Conservation (phyloP, 2,888 invertebrate genomes). For the Heliconius charithonia region DNA sequence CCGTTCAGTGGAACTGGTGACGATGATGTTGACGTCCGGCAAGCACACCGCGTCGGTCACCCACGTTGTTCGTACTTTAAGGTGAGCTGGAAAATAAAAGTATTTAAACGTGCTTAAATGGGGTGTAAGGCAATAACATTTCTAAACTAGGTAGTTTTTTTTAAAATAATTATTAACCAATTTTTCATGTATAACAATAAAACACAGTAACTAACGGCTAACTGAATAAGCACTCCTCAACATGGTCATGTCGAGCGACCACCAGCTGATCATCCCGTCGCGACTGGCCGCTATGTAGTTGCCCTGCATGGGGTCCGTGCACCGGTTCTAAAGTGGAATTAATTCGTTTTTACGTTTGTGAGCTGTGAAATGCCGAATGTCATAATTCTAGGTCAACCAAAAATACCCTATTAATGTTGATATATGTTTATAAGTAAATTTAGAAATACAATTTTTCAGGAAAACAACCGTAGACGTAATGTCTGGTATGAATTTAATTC, state of each 20-base stretch:
- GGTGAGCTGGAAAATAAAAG: slow-evolving; percentile 69
- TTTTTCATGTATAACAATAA: not conserved
- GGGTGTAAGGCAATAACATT: too few relatives aligned
- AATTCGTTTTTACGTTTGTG: not conserved
- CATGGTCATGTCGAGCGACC: slow-evolving; percentile 88
- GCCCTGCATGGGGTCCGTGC: slow-evolving; percentile 85
- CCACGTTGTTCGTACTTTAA: slow-evolving; percentile 87
- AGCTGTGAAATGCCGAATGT: too few relatives aligned
- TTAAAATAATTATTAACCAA: too few relatives aligned
- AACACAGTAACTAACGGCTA: slow-evolving; percentile 78
- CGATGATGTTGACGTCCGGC: slow-evolving; percentile 90
- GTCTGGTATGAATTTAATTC: too few relatives aligned
- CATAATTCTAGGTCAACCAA: too few relatives aligned
- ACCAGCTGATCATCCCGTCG: slow-evolving; percentile 91
- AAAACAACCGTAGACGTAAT: too few relatives aligned
- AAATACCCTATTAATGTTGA: too few relatives aligned
- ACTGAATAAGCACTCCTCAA: slow-evolving; percentile 85
- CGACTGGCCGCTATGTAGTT: slow-evolving; percentile 89
- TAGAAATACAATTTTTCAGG: too few relatives aligned
- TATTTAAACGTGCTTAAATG: not conserved
- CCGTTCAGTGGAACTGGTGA: slow-evolving; percentile 89
- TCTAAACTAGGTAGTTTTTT: too few relatives aligned
- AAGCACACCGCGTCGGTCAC: slow-evolving; percentile 89
- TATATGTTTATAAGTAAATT: too few relatives aligned
- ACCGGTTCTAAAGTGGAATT: slow-evolving; percentile 72